These are phyloP conservation scores for Diaperis boleti DNA, from an alignment of 2,888 invertebrate species.

Conservation along the genomic window DNA sequence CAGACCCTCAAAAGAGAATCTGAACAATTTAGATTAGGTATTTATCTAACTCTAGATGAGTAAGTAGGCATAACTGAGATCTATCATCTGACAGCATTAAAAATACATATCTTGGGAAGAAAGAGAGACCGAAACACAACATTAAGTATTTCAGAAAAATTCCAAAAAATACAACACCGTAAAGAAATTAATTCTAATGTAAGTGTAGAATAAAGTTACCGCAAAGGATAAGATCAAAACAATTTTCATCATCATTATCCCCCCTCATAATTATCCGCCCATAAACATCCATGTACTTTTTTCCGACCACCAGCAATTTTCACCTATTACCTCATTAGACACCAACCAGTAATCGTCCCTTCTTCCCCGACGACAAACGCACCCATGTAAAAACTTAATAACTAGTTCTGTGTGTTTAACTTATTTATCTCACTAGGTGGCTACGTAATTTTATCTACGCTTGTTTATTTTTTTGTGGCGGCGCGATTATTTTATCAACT, in stretches of 20 bases:
- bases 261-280: conserved; percentile 14
- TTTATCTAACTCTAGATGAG: no score
- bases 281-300: conserved; percentile 7
- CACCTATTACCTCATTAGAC: conserved; percentile 37
- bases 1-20: no score
- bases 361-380: conserved; percentile 22
- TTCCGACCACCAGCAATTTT: conserved; percentile 14
- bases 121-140: no score
- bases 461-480: conserved; percentile 42
- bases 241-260: conserved; percentile 23
- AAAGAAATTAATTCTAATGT: no score
- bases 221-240: no score
- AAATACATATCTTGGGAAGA: no score
- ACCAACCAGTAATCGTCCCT: conserved; percentile 26
- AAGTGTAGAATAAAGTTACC: no score
- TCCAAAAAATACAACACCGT: no score
- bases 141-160: no score
- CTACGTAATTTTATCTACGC: conserved; percentile 46
- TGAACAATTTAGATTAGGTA: no score
- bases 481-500: conserved; percentile 48
- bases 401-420: conserved; percentile 46
- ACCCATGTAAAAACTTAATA: conserved; percentile 44
- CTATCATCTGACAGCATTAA: no score
- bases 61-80: no score
- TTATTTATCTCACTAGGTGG: conserved; percentile 48